phyloP scores from a whole-genome alignment of 1,140 invertebrate genomes.

The Hesperophylax magnus region DNA sequence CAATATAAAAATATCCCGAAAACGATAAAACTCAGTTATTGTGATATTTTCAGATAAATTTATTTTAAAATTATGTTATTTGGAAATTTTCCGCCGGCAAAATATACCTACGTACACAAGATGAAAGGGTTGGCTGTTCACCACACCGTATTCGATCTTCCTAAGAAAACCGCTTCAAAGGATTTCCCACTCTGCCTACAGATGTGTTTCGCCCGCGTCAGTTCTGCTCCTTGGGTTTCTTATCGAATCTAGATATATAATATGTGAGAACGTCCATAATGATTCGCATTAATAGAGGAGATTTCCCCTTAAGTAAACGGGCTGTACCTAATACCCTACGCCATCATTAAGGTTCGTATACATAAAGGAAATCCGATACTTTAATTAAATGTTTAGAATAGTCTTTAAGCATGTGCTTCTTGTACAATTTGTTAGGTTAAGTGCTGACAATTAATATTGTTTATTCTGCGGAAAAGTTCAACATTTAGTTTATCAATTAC shows the following conservation, averaged over 20 bases:
- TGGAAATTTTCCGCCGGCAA: neutral
- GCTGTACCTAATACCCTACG: neutral
- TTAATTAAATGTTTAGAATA: slow-evolving; percentile 20
- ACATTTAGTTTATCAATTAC: no score
- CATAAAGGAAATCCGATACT: slow-evolving; percentile 15
- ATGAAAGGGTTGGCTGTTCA: slow-evolving; percentile 40
- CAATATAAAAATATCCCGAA: no score
- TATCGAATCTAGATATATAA: slow-evolving; percentile 26
- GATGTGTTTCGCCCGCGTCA: slow-evolving; percentile 7
- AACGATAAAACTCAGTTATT: no score
- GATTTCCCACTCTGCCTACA: slow-evolving; percentile 39
- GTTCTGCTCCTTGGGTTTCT: slow-evolving; percentile 33
- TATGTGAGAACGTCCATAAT: slow-evolving; percentile 29
- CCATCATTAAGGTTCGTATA: slow-evolving; percentile 16
- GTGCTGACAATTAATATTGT: neutral
- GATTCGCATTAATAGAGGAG: slow-evolving; percentile 22
- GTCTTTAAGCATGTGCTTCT: slow-evolving; percentile 5
- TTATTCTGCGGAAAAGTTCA: no score
- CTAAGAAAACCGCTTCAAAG: slow-evolving; percentile 52
- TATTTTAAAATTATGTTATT: neutral
- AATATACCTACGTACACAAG: slow-evolving; percentile 1
- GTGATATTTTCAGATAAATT: no score
- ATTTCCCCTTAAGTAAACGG: slow-evolving; percentile 15
- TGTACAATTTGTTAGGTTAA: neutral
- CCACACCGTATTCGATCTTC: slow-evolving; percentile 35